Conservation (phyloP, 2,113 vertebrate genomes). For the Echinops telfairi region DNA sequence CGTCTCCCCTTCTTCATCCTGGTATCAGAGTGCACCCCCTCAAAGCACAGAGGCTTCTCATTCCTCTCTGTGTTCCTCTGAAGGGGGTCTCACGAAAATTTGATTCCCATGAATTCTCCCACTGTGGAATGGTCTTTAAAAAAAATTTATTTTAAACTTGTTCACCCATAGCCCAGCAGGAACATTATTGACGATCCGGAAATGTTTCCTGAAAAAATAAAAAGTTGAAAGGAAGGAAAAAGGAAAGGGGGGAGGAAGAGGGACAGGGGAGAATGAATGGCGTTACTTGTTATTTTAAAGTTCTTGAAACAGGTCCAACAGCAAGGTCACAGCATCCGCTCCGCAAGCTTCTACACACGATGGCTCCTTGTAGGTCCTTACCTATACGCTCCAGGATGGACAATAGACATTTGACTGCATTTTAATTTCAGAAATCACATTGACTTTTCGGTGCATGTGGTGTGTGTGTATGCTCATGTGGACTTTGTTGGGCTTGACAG, state of each 20-base stretch:
- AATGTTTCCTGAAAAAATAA: background rate
- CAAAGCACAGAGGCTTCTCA: background rate
- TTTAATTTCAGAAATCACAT: slow-evolving; percentile 53
- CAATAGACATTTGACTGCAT: background rate
- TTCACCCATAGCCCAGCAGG: background rate
- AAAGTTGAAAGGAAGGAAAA: background rate
- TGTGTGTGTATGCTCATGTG: background rate
- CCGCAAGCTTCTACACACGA: background rate
- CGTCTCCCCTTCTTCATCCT: background rate
- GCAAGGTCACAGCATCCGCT: background rate
- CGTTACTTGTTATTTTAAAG: background rate
- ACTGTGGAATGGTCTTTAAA: background rate
- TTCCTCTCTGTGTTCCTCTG: background rate
- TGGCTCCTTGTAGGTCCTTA: background rate
- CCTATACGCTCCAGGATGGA: background rate
- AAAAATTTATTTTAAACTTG: background rate
- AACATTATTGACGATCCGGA: background rate
- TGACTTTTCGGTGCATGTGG: slow-evolving; percentile 5
- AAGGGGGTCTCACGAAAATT: background rate
- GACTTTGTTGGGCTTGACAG: background rate
- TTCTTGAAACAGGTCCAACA: background rate
- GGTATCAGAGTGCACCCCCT: background rate
- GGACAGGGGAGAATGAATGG: accelerated
- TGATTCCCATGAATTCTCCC: background rate
- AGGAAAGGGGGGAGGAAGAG: background rate